Evolutionary conservation across 2,113 vertebrate species (phyloP).

Genomic region (Cebidichthys violaceus): DNA sequence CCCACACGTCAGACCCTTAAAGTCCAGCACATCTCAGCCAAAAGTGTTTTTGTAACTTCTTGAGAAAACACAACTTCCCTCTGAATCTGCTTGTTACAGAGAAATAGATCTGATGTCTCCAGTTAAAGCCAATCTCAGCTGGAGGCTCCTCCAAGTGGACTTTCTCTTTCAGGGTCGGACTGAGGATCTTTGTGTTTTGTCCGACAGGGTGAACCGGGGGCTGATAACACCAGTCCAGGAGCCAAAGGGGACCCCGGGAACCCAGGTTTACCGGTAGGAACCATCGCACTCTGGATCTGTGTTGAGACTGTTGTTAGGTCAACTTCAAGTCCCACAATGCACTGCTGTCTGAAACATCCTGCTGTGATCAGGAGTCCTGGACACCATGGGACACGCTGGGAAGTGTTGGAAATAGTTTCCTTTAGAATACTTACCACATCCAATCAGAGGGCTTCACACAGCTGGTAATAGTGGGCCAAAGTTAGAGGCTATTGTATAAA

Average conservation of each 20-base stretch:
- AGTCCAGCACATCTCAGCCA: too few species aligned
- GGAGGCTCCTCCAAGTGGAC: neutral
- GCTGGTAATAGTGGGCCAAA: neutral
- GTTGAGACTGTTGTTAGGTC: too few species aligned
- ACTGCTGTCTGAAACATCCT: too few species aligned
- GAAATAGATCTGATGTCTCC: neutral
- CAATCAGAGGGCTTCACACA: neutral
- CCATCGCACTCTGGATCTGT: neutral
- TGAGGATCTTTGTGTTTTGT: conserved; percentile 21
- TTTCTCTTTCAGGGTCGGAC: neutral
- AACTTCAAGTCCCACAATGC: too few species aligned
- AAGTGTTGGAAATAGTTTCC: neutral
- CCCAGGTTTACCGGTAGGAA: conserved; percentile 81
- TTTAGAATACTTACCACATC: neutral
- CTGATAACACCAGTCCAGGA: conserved; percentile 76
- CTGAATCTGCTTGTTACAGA: too few species aligned
- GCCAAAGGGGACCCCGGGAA: conserved; percentile 85
- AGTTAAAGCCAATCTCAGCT: neutral
- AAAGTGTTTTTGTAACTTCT: too few species aligned
- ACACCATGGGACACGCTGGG: too few species aligned
- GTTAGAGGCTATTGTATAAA: neutral
- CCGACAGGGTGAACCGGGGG: conserved; percentile 85
- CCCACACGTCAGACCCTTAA: too few species aligned
- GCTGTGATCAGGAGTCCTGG: too few species aligned
- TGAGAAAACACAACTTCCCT: too few species aligned